phyloP scores from a whole-genome alignment of 2,113 vertebrate genomes.

The Channa maculata region DNA sequence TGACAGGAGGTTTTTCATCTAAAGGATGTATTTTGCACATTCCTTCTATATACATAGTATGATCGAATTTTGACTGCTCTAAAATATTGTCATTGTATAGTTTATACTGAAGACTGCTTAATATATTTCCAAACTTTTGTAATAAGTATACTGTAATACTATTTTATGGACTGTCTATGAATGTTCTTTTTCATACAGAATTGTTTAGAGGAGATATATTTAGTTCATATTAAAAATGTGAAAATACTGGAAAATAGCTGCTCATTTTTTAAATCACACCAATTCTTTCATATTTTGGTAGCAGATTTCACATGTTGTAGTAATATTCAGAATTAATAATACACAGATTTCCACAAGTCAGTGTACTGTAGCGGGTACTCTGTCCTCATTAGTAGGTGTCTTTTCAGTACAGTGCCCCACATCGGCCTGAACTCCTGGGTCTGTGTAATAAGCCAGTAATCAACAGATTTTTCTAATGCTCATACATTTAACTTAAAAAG shows the following conservation, averaged over 20 bases:
- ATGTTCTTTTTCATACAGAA: constrained; percentile 61
- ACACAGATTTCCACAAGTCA: too few relatives aligned
- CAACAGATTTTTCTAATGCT: too few relatives aligned
- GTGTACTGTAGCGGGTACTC: too few relatives aligned
- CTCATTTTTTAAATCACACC: background rate
- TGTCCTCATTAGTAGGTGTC: too few relatives aligned
- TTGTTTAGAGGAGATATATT: constrained; percentile 58
- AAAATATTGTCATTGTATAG: constrained; percentile 53
- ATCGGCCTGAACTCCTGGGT: background rate
- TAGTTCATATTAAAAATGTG: constrained; percentile 60
- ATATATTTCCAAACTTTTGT: constrained; percentile 72
- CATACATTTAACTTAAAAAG: too few relatives aligned
- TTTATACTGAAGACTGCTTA: constrained; percentile 64
- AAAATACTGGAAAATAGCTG: constrained; percentile 6
- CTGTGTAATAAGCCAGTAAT: too few relatives aligned
- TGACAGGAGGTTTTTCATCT: background rate
- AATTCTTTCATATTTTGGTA: background rate
- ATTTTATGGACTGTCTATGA: constrained; percentile 60
- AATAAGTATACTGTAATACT: constrained; percentile 57
- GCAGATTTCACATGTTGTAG: background rate
- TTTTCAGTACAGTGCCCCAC: too few relatives aligned
- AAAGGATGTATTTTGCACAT: constrained; percentile 68
- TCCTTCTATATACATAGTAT: constrained; percentile 52
- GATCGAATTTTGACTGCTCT: constrained; percentile 41
- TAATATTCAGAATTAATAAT: too few relatives aligned